Conservation (phyloP, 2,113 vertebrate species). For the Chloroceryle aenea region DNA sequence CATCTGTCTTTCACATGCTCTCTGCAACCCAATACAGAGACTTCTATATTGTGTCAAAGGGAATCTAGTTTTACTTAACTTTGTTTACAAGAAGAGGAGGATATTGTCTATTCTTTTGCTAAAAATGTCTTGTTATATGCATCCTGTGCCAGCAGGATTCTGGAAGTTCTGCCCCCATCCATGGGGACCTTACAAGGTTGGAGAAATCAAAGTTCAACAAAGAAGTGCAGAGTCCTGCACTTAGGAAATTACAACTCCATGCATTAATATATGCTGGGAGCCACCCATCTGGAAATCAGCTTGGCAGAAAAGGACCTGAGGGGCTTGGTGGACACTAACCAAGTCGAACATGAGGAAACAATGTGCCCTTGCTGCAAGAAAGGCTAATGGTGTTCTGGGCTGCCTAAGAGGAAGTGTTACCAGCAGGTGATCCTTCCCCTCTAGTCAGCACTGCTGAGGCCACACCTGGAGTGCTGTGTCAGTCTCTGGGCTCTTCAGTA, state of each 20-base stretch:
- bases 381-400: neutral
- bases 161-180: neutral
- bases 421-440: neutral
- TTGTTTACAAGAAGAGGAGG: neutral
- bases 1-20: neutral
- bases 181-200: neutral
- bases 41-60: neutral
- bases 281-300: neutral
- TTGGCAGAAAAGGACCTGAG: neutral
- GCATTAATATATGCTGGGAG: accelerated
- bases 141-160: neutral
- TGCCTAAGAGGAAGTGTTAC: neutral
- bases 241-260: neutral
- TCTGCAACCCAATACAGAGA: neutral
- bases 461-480: neutral
- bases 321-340: accelerated
- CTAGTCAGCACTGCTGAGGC: neutral
- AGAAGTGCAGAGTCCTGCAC: neutral
- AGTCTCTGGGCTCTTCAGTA: neutral
- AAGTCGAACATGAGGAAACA: neutral
- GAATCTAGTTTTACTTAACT: neutral
- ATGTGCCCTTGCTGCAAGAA: neutral
- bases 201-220: neutral
- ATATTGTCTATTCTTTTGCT: neutral
- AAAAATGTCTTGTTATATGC: neutral